A percentile compares a stretch with the other conserved stretches of the same genome.
phyloP scores from a whole-genome alignment of 1,140 invertebrate species.

The Ceratina calcarata region DNA sequence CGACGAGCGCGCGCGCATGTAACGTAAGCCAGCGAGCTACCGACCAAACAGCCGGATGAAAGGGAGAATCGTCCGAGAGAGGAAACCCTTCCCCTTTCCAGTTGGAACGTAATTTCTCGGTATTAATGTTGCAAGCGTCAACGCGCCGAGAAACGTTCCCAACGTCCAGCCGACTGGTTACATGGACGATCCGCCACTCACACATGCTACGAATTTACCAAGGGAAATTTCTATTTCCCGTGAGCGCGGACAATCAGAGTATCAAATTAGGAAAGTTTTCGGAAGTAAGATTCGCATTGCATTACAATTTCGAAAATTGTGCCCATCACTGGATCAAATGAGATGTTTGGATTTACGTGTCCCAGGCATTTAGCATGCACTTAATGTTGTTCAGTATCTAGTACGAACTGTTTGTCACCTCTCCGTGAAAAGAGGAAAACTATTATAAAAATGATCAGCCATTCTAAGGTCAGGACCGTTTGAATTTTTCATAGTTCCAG shows the following conservation, averaged over 20 bases:
- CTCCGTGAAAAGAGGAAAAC: too few relatives aligned
- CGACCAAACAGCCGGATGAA: neutral
- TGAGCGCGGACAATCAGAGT: slow-evolving; percentile 12
- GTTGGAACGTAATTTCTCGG: slow-evolving; percentile 48
- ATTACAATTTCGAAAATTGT: slow-evolving; percentile 4
- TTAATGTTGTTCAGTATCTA: too few relatives aligned
- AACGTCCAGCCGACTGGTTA: neutral
- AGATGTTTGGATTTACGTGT: too few relatives aligned
- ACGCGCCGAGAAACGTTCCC: slow-evolving; percentile 17
- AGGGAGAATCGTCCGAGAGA: neutral
- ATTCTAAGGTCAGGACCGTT: too few relatives aligned
- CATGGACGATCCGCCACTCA: neutral
- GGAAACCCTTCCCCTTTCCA: neutral
- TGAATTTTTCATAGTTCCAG: too few relatives aligned
- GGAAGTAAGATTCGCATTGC: slow-evolving; percentile 27
- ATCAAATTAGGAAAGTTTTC: too few relatives aligned
- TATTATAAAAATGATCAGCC: too few relatives aligned
- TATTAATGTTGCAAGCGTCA: slow-evolving; percentile 59
- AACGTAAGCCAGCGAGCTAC: neutral
- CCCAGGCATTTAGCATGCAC: too few relatives aligned
- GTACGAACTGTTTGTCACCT: too few relatives aligned
- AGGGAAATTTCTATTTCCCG: slow-evolving; percentile 32
- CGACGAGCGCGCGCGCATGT: neutral
- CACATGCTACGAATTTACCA: neutral
- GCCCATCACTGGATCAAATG: too few relatives aligned